phyloP scores from a whole-genome alignment of 2,797 vertebrate genomes.

The Anguilla obscura region DNA sequence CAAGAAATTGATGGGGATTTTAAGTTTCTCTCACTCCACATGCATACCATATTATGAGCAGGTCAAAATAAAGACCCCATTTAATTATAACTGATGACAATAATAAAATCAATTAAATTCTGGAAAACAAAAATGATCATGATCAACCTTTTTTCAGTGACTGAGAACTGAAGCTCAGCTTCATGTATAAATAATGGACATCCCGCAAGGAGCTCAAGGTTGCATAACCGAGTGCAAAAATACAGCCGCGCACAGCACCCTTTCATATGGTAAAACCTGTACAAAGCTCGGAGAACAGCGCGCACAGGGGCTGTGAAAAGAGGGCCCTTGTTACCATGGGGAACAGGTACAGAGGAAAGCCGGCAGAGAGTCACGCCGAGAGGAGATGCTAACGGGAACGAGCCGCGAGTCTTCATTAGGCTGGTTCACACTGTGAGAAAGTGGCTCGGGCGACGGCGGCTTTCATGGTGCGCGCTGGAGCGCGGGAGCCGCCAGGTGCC shows the following conservation, averaged over 20 bases:
- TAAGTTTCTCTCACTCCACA: neutral
- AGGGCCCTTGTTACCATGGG: neutral
- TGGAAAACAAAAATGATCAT: neutral
- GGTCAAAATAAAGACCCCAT: neutral
- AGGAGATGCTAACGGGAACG: neutral
- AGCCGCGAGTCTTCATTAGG: conserved; percentile 18
- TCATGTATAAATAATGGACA: conserved; percentile 5
- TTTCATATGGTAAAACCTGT: neutral
- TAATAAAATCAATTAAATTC: neutral
- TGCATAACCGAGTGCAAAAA: neutral
- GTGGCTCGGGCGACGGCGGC: too few species aligned
- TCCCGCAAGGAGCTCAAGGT: neutral
- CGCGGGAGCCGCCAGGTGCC: neutral
- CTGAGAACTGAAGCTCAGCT: neutral
- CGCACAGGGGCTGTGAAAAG: neutral
- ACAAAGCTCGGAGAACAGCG: neutral
- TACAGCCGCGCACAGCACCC: neutral
- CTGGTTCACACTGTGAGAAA: neutral
- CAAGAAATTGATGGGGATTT: neutral
- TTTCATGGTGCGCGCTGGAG: neutral
- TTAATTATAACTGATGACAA: neutral
- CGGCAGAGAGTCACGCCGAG: neutral
- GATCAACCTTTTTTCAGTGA: neutral
- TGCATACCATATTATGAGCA: neutral
- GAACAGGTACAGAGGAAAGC: neutral